Conservation (phyloP, 2,888 invertebrate species). For the Aphrophora alni region DNA sequence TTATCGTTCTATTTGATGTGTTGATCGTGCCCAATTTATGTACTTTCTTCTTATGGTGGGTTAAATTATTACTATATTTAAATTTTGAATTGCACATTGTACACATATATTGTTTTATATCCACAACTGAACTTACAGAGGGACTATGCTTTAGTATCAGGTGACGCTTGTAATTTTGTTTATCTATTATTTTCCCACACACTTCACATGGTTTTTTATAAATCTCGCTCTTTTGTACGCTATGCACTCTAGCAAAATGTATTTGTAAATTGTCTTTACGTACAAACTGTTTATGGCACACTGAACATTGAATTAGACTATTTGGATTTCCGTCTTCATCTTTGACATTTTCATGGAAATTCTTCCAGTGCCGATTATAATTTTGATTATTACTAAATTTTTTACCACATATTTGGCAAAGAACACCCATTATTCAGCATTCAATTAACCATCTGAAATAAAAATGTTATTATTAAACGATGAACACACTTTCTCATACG, state of each 20-base stretch:
- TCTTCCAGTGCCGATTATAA: not conserved
- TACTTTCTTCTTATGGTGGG: not conserved
- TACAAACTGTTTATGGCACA: not conserved
- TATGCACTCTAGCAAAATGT: not conserved
- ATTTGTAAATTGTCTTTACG: not conserved
- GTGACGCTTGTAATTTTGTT: constrained; percentile 3
- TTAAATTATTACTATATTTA: not conserved
- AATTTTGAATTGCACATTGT: not conserved
- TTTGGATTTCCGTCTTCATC: too few species aligned
- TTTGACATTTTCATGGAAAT: not conserved
- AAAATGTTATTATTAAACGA: not conserved
- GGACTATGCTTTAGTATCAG: not conserved
- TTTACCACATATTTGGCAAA: not conserved
- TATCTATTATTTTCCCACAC: not conserved
- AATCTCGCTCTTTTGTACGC: too few species aligned
- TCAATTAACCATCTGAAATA: not conserved
- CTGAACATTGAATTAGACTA: not conserved
- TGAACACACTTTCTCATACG: too few species aligned
- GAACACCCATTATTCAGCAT: not conserved
- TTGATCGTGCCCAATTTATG: not conserved
- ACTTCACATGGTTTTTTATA: not conserved
- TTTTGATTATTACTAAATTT: not conserved
- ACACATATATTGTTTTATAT: not conserved
- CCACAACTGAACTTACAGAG: not conserved
- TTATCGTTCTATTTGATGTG: not conserved